Percentiles rank a stretch among this genome's conserved stretches.
These are phyloP conservation scores for Perccottus glenii DNA, from an alignment of 2,113 vertebrate species.

Conservation along the genomic window DNA sequence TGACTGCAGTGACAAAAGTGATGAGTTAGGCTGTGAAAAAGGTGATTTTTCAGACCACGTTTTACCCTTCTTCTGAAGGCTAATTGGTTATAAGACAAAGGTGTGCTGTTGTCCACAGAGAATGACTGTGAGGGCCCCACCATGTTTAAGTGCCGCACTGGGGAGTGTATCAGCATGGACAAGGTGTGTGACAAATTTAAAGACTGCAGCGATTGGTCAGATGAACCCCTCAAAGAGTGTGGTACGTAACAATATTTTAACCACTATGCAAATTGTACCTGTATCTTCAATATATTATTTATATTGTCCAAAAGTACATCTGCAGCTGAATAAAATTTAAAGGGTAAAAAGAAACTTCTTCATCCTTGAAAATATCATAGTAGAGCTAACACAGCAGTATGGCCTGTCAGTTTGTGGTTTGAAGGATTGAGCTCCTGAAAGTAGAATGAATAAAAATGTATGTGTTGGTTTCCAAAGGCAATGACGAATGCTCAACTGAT, in stretches of 20 bases:
- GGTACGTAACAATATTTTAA: constrained; percentile 71
- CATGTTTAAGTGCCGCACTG: constrained; percentile 83
- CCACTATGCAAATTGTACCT: no score
- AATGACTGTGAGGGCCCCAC: constrained; percentile 77
- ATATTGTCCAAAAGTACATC: no score
- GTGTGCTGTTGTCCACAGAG: constrained; percentile 57
- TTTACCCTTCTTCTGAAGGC: background rate
- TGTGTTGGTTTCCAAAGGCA: constrained; percentile 62
- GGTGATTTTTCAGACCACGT: constrained; percentile 65
- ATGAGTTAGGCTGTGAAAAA: constrained; percentile 81
- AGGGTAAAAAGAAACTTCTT: constrained; percentile 9
- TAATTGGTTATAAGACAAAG: background rate
- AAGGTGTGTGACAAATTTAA: constrained; percentile 80
- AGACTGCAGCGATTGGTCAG: constrained; percentile 86
- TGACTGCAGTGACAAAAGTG: constrained; percentile 84
- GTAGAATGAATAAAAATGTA: constrained; percentile 21
- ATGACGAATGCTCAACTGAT: constrained; percentile 81
- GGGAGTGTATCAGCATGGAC: constrained; percentile 84
- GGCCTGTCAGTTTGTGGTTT: constrained; percentile 37
- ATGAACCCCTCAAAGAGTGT: constrained; percentile 85
- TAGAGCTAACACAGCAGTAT: constrained; percentile 1
- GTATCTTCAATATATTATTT: no score
- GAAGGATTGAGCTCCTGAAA: constrained; percentile 12
- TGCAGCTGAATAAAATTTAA: no score
- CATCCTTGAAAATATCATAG: constrained; percentile 37